phyloP scores from a whole-genome alignment of 2,797 vertebrate genomes.

The Poeciliopsis turneri region DNA sequence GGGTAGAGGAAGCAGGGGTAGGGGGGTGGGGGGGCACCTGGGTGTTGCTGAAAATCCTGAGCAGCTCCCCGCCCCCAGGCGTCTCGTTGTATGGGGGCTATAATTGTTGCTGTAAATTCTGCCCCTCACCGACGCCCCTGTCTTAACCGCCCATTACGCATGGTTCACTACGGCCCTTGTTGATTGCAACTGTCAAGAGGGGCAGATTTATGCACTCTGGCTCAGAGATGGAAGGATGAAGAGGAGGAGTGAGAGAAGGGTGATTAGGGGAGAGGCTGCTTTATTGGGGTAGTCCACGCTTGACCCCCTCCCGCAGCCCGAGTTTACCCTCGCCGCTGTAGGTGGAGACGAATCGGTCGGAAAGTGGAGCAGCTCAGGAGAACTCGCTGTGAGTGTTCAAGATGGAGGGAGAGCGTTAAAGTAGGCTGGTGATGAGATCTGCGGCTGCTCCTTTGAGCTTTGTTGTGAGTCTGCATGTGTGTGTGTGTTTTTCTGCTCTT shows the following conservation, averaged over 20 bases:
- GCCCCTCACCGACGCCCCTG: conserved; percentile 74
- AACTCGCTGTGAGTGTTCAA: conserved; percentile 24
- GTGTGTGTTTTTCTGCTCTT: conserved; percentile 10
- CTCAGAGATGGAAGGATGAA: conserved; percentile 57
- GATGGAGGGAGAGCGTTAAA: conserved; percentile 44
- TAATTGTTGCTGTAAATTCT: conserved; percentile 84
- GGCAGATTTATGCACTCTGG: conserved; percentile 74
- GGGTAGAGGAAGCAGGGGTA: conserved; percentile 22
- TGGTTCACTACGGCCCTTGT: conserved; percentile 79
- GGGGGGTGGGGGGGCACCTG: conserved; percentile 52
- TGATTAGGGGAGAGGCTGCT: conserved; percentile 54
- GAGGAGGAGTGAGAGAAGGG: conserved; percentile 36
- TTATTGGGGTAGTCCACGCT: conserved; percentile 64
- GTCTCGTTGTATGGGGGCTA: conserved; percentile 65
- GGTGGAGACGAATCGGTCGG: conserved; percentile 46
- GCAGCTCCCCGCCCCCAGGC: conserved; percentile 55
- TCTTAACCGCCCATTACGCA: conserved; percentile 80
- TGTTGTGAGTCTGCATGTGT: conserved; percentile 19
- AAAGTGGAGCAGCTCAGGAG: conserved; percentile 13
- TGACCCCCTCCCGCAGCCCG: conserved; percentile 51
- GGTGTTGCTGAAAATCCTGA: conserved; percentile 31
- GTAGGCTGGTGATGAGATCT: conserved; percentile 58
- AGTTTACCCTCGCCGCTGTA: conserved; percentile 14
- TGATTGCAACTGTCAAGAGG: conserved; percentile 80
- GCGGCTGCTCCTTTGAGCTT: conserved; percentile 52